Percentiles rank a stretch among this genome's conserved stretches.
phyloP scores from a whole-genome alignment of 2,797 vertebrate genomes.

The Cephalopachus bancanus region DNA sequence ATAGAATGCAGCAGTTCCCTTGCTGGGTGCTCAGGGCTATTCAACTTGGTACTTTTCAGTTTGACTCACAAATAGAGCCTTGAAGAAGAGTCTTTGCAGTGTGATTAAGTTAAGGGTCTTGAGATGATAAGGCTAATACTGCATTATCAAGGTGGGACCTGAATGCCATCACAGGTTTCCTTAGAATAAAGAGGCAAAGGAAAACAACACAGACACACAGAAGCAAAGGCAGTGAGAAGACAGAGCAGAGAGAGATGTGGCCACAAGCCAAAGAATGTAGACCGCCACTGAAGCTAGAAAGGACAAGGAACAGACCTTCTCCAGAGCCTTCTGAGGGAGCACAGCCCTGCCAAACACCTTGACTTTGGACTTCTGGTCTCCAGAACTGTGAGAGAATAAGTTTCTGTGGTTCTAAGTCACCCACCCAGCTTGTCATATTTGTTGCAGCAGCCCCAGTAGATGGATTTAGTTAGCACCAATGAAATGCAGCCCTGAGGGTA shows the following conservation, averaged over 20 bases:
- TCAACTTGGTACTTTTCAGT: no score
- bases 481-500: not conserved
- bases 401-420: not conserved
- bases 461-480: rapidly evolving
- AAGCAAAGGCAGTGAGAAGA: not conserved
- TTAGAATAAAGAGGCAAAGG: not conserved
- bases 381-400: not conserved
- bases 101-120: not conserved
- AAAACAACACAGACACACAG: not conserved
- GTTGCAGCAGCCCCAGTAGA: not conserved
- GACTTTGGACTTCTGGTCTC: not conserved
- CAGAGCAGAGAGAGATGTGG: not conserved
- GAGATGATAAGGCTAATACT: not conserved
- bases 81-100: not conserved
- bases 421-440: not conserved
- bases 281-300: not conserved
- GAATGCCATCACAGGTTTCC: not conserved
- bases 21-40: no score
- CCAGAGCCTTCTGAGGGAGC: not conserved
- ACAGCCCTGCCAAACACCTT: not conserved
- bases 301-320: no score
- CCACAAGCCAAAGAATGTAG: not conserved
- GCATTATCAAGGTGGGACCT: rapidly evolving
- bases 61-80: not conserved
- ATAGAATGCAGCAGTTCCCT: no score